Percentiles rank a stretch among this genome's conserved stretches.
phyloP scores from a whole-genome alignment of 2,888 invertebrate genomes.

The Capitulum mitella region DNA sequence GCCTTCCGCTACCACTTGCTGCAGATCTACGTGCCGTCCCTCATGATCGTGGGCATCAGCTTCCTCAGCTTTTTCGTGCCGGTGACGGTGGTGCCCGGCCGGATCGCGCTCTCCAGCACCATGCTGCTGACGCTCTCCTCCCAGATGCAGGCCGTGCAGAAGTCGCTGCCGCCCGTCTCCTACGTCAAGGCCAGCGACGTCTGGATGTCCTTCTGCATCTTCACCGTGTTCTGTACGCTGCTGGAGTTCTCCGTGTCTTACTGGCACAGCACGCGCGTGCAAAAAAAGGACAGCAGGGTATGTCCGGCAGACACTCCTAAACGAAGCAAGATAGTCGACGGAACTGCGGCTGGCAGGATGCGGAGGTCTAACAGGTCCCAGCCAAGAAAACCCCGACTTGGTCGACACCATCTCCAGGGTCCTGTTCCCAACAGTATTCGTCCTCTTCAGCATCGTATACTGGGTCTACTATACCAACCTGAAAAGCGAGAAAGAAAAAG shows the following conservation, averaged over 20 bases:
- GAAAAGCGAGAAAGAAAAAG: too few relatives aligned
- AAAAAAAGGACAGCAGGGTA: too few relatives aligned
- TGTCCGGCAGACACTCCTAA: too few relatives aligned
- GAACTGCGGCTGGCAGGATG: too few relatives aligned
- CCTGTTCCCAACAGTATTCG: too few relatives aligned
- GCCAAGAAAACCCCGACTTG: too few relatives aligned
- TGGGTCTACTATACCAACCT: too few relatives aligned
- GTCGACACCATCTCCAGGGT: too few relatives aligned
- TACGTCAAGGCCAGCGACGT: constrained; percentile 8
- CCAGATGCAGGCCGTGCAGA: background rate
- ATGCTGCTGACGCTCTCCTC: background rate
- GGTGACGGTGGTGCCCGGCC: background rate
- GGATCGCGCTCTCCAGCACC: background rate
- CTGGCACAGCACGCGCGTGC: too few relatives aligned
- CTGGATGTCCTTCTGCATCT: constrained; percentile 6
- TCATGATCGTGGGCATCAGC: background rate
- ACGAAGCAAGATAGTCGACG: too few relatives aligned
- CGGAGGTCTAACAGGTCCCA: too few relatives aligned
- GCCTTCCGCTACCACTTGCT: background rate
- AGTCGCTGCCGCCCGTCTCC: background rate
- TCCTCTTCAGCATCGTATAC: too few relatives aligned
- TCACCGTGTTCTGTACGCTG: background rate
- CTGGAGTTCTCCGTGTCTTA: background rate
- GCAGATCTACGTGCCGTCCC: background rate
- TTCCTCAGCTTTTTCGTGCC: background rate